Evolutionary conservation across 2,113 vertebrate genomes (phyloP), one percentile per base, ranked within the genome.

Genomic region (Sinocyclocheilus rhinocerous): DNA sequence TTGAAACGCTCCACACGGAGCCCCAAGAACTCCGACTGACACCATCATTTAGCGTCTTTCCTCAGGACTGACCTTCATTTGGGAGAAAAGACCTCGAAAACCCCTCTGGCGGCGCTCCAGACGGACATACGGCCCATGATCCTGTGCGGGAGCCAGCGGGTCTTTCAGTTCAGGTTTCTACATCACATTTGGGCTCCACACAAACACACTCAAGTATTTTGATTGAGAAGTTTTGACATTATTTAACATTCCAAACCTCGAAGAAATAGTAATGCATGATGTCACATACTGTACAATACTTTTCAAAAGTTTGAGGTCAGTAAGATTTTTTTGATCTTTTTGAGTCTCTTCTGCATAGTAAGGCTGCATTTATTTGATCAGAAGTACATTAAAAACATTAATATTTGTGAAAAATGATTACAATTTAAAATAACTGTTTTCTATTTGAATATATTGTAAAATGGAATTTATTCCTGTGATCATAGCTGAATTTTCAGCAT

Each of bases 61-160:
- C 26, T 78, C 65, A 3, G 77, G 52, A 29, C 65, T 73, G 84
- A 86, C 84, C 84, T 81, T 86, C 84, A 73, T 48, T 39, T 45
- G 65, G 77, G 52, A 11, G 65, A 39, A 39, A 85, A 80, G 29
- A 48, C 50, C 76, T 80, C 39, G 3, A 13, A 42, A 50, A 78
- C 18, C 42, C 76, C 63, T 69, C 59, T 85, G 84, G 84, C 77
- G 7, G 16, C 0, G 10, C 36, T 81, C 84, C 84, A 85, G 50
- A 81, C 26, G 0, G 45, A 81, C 78, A 81, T 18, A 81, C 59
- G 59, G 78, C 59, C 50, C 36, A n/a, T 63, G 65, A 85, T 48
- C 76, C 76, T 80, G 16, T 81, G 36, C 36, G 22, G 18, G 22
- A 65, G 1, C 6, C 13, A 63, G 36, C 0, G 22, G 72, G 22